Conservation (phyloP, 2,888 invertebrate species). For the Hirtodrosophila histrioides region DNA sequence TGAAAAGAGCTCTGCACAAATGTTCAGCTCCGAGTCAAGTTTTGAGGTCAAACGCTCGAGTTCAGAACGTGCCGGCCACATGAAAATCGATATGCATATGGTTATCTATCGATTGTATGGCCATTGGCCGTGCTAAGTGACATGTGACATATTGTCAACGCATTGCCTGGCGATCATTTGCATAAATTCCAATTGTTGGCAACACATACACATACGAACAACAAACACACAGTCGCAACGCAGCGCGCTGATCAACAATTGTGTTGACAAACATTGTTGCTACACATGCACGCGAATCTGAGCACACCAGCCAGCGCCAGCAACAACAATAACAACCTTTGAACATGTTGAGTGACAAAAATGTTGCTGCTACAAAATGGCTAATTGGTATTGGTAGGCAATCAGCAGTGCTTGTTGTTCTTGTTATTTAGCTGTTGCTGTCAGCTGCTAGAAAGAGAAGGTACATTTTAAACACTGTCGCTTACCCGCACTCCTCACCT, state of each 20-base stretch:
- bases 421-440: slow-evolving; percentile 38
- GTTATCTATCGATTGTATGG: slow-evolving; percentile 47
- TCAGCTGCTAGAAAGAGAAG: slow-evolving; percentile 47
- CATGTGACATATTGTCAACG: slow-evolving; percentile 82
- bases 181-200: slow-evolving; percentile 79
- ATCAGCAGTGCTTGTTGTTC: slow-evolving; percentile 58
- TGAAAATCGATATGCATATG: slow-evolving; percentile 55
- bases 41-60: slow-evolving; percentile 68
- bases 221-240: slow-evolving; percentile 10
- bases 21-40: slow-evolving; percentile 44
- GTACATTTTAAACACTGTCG: slow-evolving; percentile 22
- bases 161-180: slow-evolving; percentile 77
- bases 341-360: slow-evolving; percentile 70
- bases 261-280: slow-evolving; percentile 79
- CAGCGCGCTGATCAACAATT: slow-evolving; percentile 55
- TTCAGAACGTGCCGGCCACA: slow-evolving; percentile 70
- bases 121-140: slow-evolving; percentile 72
- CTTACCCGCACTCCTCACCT: slow-evolving; percentile 6
- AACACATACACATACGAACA: slow-evolving; percentile 26
- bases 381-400: slow-evolving; percentile 75
- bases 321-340: slow-evolving; percentile 36
- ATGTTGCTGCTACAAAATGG: slow-evolving; percentile 78
- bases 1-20: slow-evolving; percentile 55
- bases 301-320: slow-evolving; percentile 33
- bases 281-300: slow-evolving; percentile 68